Percentiles rank a stretch among this genome's conserved stretches.
phyloP scores from a whole-genome alignment of 2,113 vertebrate species.

The Leucosticte australis region DNA sequence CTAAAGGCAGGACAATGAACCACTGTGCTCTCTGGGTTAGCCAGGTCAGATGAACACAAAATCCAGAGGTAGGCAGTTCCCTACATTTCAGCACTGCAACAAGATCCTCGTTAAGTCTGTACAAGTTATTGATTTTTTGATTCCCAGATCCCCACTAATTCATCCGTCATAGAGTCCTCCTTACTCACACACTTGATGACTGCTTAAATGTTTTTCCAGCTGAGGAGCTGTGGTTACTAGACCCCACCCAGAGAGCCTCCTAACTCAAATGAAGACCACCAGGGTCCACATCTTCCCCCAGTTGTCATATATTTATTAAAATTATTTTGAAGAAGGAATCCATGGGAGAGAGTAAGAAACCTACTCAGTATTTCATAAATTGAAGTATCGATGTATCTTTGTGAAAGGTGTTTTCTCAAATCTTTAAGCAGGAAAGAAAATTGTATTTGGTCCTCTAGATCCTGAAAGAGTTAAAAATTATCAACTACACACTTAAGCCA shows the following conservation, averaged over 20 bases:
- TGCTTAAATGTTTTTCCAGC: neutral
- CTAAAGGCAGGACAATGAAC: neutral
- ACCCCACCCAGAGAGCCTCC: neutral
- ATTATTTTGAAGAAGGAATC: neutral
- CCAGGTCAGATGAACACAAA: neutral
- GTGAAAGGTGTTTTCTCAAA: neutral
- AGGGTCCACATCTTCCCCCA: neutral
- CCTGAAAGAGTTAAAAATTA: neutral
- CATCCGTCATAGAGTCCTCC: neutral
- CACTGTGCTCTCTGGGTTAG: neutral
- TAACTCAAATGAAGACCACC: neutral
- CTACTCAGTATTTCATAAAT: neutral
- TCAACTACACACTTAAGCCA: neutral
- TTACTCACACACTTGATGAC: accelerated
- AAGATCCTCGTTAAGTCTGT: neutral
- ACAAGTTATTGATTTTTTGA: neutral
- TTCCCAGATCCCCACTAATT: neutral
- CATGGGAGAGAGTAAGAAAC: neutral
- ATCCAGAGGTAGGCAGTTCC: neutral
- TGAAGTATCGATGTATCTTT: neutral
- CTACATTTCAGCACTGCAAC: neutral
- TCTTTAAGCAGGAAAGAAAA: neutral
- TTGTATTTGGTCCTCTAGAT: neutral
- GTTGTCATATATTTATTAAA: neutral
- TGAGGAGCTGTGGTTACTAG: neutral